Evolutionary conservation across 2,797 vertebrate species (phyloP).

Genomic region (Urophycis tenuis): DNA sequence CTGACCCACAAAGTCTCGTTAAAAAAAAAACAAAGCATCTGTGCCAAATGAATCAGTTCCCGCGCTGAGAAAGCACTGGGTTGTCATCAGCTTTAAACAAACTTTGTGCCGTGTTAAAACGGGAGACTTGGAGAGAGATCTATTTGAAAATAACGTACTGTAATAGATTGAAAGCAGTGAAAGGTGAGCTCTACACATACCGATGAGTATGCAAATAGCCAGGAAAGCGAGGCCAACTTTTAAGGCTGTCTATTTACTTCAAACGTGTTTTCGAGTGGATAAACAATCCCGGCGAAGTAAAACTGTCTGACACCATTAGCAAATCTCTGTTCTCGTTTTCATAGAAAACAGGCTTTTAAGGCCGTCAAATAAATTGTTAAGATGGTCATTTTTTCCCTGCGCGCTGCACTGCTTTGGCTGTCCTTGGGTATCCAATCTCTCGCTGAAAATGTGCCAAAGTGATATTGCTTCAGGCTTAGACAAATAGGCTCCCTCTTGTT

Average conservation of each 20-base stretch:
- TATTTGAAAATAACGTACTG: background rate
- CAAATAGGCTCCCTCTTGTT: constrained; percentile 1
- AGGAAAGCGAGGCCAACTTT: constrained; percentile 5
- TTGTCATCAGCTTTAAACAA: background rate
- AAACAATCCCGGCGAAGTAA: background rate
- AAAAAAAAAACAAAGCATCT: too few species aligned
- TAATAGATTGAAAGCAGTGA: background rate
- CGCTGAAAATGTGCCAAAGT: constrained; percentile 32
- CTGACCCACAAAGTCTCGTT: background rate
- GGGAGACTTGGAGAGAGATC: background rate
- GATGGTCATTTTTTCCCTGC: background rate
- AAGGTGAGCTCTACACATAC: background rate
- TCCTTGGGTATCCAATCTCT: constrained; percentile 4
- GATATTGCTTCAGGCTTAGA: constrained; percentile 38
- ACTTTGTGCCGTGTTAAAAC: background rate
- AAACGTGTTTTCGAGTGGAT: constrained; percentile 1
- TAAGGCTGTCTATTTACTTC: constrained; percentile 1
- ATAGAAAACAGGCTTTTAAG: constrained; percentile 3
- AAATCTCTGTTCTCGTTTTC: constrained; percentile 2
- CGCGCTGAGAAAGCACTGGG: background rate
- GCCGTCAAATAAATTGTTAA: constrained; percentile 5
- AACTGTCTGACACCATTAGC: constrained; percentile 3
- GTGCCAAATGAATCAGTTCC: background rate
- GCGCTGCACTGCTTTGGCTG: background rate
- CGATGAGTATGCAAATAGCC: constrained; percentile 1